A percentile compares a stretch with the other conserved stretches of the same genome.
Conservation (phyloP, 2,888 invertebrate species). For the Lycophotia porphyrea region DNA sequence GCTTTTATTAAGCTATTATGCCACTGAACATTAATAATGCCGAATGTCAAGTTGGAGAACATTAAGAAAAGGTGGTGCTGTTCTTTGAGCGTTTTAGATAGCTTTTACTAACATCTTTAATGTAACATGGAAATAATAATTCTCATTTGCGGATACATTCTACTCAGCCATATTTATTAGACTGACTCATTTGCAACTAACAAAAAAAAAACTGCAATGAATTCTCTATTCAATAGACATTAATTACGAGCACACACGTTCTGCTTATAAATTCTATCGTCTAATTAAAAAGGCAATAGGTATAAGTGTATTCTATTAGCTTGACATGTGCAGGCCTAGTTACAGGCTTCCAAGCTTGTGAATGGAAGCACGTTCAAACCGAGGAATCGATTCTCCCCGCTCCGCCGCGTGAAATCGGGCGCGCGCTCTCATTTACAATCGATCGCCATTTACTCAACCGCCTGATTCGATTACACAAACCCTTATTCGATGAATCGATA, state of each 20-base stretch:
- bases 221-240: conserved; percentile 31
- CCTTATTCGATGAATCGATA: conserved; percentile 75
- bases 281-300: conserved; percentile 52
- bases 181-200: conserved; percentile 27
- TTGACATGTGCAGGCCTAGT: conserved; percentile 61
- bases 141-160: conserved; percentile 14
- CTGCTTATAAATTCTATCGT: conserved; percentile 33
- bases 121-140: background rate
- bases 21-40: conserved; percentile 65
- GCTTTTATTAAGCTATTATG: conserved; percentile 78
- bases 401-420: conserved; percentile 87
- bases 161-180: conserved; percentile 20
- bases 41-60: conserved; percentile 43
- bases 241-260: conserved; percentile 41
- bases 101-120: conserved; percentile 13
- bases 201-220: conserved; percentile 42
- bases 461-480: conserved; percentile 82
- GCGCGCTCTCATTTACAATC: conserved; percentile 82
- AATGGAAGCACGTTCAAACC: conserved; percentile 77
- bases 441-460: conserved; percentile 79
- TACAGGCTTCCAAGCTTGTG: conserved; percentile 72
- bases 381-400: conserved; percentile 85
- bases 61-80: conserved; percentile 18
- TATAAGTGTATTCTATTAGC: conserved; percentile 53
- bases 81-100: conserved; percentile 6